These are phyloP conservation scores for Phylloscopus trochilus DNA, from an alignment of 2,113 vertebrate species.

Conservation along the genomic window DNA sequence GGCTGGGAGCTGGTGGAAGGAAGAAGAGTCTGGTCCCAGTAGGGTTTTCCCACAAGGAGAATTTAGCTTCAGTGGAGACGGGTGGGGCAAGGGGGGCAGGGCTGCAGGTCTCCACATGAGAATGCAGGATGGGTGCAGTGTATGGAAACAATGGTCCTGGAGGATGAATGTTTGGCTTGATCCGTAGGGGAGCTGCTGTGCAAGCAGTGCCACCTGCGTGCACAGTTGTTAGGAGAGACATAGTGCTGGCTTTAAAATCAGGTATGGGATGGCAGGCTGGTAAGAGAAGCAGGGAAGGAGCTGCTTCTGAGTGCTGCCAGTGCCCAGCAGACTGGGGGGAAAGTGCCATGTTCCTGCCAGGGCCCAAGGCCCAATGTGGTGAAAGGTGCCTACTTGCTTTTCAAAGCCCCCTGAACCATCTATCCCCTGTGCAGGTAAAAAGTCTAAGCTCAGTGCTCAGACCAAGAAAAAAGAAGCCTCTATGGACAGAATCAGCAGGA, in stretches of 20 bases:
- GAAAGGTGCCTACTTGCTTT: neutral
- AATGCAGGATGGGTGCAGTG: neutral
- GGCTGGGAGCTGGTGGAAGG: neutral
- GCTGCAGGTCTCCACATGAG: neutral
- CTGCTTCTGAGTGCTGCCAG: neutral
- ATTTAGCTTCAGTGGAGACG: neutral
- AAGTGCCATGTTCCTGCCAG: neutral
- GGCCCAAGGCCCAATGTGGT: accelerated
- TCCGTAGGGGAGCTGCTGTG: neutral
- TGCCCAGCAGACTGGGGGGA: neutral
- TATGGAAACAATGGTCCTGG: neutral
- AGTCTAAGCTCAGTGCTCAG: neutral
- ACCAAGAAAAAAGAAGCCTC: neutral
- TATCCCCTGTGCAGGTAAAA: neutral
- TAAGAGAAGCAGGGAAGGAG: neutral
- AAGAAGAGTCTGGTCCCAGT: neutral
- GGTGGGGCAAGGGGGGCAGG: neutral
- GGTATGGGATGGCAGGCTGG: neutral
- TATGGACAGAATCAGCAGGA: neutral
- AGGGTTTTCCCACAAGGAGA: neutral
- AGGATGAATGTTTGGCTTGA: neutral
- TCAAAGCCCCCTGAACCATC: neutral
- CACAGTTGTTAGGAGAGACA: neutral
- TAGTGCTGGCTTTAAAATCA: neutral
- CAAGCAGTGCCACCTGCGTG: neutral